phyloP scores from a whole-genome alignment of 2,797 vertebrate species.

The Gobionotothen gibberifrons region DNA sequence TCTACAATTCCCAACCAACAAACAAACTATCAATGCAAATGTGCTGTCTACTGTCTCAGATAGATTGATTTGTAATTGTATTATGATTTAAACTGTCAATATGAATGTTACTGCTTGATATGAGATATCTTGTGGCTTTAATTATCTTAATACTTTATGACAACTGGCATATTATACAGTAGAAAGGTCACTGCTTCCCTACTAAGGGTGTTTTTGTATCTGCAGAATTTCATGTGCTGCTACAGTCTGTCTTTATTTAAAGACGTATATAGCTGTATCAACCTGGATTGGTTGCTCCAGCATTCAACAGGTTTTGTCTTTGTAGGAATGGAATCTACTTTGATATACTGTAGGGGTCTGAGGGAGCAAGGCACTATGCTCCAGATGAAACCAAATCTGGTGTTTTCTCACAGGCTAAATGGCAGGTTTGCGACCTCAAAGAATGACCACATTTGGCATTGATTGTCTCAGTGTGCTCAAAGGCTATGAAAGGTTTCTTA shows the following conservation, averaged over 20 bases:
- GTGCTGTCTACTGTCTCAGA: too few relatives aligned
- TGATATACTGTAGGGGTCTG: background rate
- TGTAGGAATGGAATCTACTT: background rate
- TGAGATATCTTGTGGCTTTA: background rate
- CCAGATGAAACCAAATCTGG: conserved; percentile 16
- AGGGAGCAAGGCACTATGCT: background rate
- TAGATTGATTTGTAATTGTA: too few relatives aligned
- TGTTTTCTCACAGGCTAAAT: conserved; percentile 9
- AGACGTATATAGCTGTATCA: background rate
- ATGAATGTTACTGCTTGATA: too few relatives aligned
- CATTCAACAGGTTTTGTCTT: conserved; percentile 4
- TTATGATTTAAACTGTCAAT: too few relatives aligned
- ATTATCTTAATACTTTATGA: background rate
- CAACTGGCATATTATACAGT: background rate
- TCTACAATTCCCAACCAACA: too few relatives aligned
- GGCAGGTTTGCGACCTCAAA: conserved; percentile 33
- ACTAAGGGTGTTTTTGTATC: background rate
- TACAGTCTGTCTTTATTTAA: background rate
- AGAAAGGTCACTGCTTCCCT: background rate
- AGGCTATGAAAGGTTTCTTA: conserved; percentile 29
- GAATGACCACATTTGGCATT: conserved; percentile 36
- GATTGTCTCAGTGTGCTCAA: conserved; percentile 23
- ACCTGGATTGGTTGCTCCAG: background rate
- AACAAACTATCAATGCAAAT: too few relatives aligned
- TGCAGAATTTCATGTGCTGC: background rate